A percentile compares a stretch with the other conserved stretches of the same genome.
phyloP scores from a whole-genome alignment of 1,140 invertebrate genomes.

The Leguminivora glycinivorella region DNA sequence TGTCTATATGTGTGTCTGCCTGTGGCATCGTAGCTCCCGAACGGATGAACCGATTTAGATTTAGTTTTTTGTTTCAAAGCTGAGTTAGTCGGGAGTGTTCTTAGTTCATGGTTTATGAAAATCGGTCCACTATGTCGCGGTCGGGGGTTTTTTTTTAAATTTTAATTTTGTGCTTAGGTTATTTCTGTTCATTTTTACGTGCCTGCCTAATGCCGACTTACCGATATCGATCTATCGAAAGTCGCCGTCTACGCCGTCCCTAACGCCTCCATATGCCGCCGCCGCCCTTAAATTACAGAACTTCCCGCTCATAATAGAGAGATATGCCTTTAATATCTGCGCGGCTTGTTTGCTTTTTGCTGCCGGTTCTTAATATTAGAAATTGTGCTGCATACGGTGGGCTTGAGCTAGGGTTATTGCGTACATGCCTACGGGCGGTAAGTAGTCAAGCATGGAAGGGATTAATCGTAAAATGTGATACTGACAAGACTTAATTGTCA shows the following conservation, averaged over 20 bases:
- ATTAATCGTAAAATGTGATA: too few species aligned
- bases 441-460: neutral
- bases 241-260: constrained; percentile 39
- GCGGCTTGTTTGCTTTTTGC: constrained; percentile 74
- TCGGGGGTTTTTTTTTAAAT: too few species aligned
- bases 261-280: constrained; percentile 69
- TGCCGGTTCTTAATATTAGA: constrained; percentile 70
- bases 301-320: constrained; percentile 77
- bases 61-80: too few species aligned
- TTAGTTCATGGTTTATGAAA: too few species aligned
- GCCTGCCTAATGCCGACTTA: neutral
- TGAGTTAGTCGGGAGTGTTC: too few species aligned
- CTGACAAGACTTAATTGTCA: too few species aligned
- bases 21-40: too few species aligned
- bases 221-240: constrained; percentile 26
- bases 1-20: too few species aligned
- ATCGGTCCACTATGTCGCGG: too few species aligned
- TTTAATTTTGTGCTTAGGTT: too few species aligned
- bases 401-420: constrained; percentile 25
- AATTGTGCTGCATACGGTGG: constrained; percentile 47
- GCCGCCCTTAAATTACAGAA: constrained; percentile 76
- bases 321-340: constrained; percentile 78
- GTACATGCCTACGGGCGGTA: neutral
- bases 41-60: too few species aligned
- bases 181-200: too few species aligned